Conservation (phyloP, 2,113 vertebrate species). For the Hypocryptadius cinnamomeus region DNA sequence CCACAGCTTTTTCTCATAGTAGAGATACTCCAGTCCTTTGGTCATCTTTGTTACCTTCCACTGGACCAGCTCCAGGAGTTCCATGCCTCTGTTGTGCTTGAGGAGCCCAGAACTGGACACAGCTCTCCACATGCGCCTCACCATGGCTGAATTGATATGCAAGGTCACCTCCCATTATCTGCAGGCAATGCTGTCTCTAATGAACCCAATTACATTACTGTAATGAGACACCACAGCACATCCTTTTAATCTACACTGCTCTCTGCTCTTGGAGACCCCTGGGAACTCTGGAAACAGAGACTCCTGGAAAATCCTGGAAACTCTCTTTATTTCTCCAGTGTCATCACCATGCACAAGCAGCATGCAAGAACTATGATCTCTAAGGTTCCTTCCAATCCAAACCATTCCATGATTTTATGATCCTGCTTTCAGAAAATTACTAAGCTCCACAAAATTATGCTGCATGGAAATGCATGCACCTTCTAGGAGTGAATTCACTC, state of each 20-base stretch:
- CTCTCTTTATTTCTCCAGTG: neutral
- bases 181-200: neutral
- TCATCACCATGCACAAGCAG: neutral
- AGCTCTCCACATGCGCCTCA: neutral
- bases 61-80: neutral
- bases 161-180: neutral
- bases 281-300: no score
- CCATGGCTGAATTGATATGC: neutral
- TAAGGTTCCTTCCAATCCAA: neutral
- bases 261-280: neutral
- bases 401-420: neutral
- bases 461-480: neutral
- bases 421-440: neutral
- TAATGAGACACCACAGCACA: neutral
- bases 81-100: neutral
- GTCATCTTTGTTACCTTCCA: neutral
- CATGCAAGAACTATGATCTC: neutral
- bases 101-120: neutral
- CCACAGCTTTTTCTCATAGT: accelerated
- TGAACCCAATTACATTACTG: neutral
- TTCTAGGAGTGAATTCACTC: neutral
- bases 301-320: neutral
- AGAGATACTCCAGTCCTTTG: neutral
- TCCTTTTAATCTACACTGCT: neutral
- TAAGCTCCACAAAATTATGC: neutral